Evolutionary conservation across 2,888 invertebrate genomes (phyloP), one percentile per base, ranked within the genome.

Genomic region (Mesopsocus fuscifrons): DNA sequence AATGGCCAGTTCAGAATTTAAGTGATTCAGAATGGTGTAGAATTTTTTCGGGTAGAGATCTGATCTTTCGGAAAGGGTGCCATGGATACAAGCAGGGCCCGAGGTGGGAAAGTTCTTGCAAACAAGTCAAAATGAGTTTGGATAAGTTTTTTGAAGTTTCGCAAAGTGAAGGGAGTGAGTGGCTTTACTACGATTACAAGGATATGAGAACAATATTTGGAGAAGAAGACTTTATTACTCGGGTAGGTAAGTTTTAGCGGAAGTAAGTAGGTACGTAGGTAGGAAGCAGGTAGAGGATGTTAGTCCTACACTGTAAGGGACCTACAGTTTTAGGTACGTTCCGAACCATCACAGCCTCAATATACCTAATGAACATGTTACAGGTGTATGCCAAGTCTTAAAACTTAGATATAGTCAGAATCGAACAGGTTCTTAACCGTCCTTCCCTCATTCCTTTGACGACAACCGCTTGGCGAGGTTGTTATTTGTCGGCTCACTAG

Each of bases 141-240:
- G 18, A 42, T 26, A 11, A 11, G n/a, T 38, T 21, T 30, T 32
- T 16, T 46, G 34, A 4, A 30, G 9, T n/a, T 46, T 35, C 55
- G 21, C 52, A 44, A 40, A 49, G 58, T 11, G 53, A 59, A 18
- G 58, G 56, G 41, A 54, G 68, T 2, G 65, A 71, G 49, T 85
- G 83, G 77, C 69, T 75, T 60, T 88, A 88, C 60, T 82, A 81
- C 60, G 85, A 85, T 61, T 87, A 88, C 56, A 84, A 84, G 62
- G 74, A 83, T 58, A 67, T 87, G 59, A 67, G 71, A 46, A 69
- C 77, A 46, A 54, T 23, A 6, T 13, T 41, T 48, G 46, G 21
- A 31, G 26, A 26, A 15, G 33, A 43, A 38, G 21, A 42, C 26
- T 32, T 8, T 9, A 31, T 45, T 35, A 46, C 44, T 21, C 41